These are phyloP conservation scores for Euura saliciscinereae DNA, from an alignment of 1,140 invertebrate species.

Conservation along the genomic window DNA sequence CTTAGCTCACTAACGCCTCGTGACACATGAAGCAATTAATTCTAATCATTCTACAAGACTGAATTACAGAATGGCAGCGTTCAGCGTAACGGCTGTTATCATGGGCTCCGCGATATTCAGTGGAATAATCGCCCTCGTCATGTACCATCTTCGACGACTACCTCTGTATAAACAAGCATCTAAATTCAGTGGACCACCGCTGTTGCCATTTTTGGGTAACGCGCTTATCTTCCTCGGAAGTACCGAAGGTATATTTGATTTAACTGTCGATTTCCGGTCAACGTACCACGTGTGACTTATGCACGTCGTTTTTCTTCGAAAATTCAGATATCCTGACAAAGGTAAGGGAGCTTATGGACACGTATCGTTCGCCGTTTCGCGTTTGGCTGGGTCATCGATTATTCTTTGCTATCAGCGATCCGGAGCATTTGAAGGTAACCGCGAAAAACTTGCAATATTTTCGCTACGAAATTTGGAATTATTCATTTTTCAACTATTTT, in stretches of 20 bases:
- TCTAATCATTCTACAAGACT: too few species aligned
- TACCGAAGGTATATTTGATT: slow-evolving; percentile 50
- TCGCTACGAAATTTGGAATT: background rate
- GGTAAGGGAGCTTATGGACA: slow-evolving; percentile 24
- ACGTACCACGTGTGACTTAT: background rate
- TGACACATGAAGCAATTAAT: too few species aligned
- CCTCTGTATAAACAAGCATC: slow-evolving; percentile 42
- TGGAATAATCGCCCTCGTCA: slow-evolving; percentile 17
- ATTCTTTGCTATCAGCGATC: slow-evolving; percentile 52
- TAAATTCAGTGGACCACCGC: slow-evolving; percentile 58
- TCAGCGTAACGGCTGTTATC: background rate
- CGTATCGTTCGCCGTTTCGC: slow-evolving; percentile 33
- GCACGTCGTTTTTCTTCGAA: background rate
- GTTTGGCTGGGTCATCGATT: slow-evolving; percentile 45
- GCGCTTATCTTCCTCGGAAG: slow-evolving; percentile 59
- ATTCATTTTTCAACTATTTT: slow-evolving; percentile 17
- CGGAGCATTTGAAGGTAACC: slow-evolving; percentile 58
- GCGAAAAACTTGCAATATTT: slow-evolving; percentile 40
- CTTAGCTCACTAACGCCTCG: too few species aligned
- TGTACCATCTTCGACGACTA: slow-evolving; percentile 26
- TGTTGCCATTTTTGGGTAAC: slow-evolving; percentile 65
- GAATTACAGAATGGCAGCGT: background rate
- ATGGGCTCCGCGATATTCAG: slow-evolving; percentile 9
- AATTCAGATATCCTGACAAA: slow-evolving; percentile 30
- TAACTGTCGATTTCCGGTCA: slow-evolving; percentile 11